Base-by-base conservation (phyloP, 2,113 vertebrate genomes). In the Rhadina sibilatrix region DNA sequence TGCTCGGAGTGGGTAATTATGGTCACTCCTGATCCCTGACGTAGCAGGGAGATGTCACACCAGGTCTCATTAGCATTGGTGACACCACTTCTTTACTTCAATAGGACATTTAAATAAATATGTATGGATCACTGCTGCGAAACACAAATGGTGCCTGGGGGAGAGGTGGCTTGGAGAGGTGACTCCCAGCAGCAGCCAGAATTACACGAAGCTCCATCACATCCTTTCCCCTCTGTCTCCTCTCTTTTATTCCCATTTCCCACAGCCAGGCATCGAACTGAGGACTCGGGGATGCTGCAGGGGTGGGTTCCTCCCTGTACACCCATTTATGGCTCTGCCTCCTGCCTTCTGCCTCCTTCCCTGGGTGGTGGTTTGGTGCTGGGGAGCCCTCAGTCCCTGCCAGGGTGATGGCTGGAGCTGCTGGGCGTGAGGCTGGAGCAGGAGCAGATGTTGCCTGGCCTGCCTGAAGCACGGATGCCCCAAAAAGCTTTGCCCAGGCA, bases 251-350 rank as follows among this genome's bases (percentile, higher is more conserved):
- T 44, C 42, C 28, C 35, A 21, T 44, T 74, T 54, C 46, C 52
- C 46, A 25, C 0, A 3, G 46, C 60, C 46, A 23, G 52, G 50
- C 46, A 3, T 6, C 10, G 28, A 38, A 7, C 25, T 1, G 10
- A 78, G 70, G 11, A 8, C 83, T 22, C 10, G 0, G 22, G 83
- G 63, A 23, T 19, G 78, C 70, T 54, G 38, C 87, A 82, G 53
- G 70, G 53, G 4, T 46, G 30, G 17, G 16, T 4, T 60, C 75
- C 40, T 7, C 47, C 33, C 30, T 15, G n/a, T 0, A 11, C 20
- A 15, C 47, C 22, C 69, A 10, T 37, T 63, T 14, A 5, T 47
- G 87, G 37, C 60, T 90, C 64, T 60, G 63, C 75, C 83, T 72
- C 12, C 63, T 63, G 53, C 42, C n/a, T 30, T 65, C 56, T 63